Evolutionary conservation across 2,888 invertebrate species (phyloP).

Genomic region (Blastobasis adustella): DNA sequence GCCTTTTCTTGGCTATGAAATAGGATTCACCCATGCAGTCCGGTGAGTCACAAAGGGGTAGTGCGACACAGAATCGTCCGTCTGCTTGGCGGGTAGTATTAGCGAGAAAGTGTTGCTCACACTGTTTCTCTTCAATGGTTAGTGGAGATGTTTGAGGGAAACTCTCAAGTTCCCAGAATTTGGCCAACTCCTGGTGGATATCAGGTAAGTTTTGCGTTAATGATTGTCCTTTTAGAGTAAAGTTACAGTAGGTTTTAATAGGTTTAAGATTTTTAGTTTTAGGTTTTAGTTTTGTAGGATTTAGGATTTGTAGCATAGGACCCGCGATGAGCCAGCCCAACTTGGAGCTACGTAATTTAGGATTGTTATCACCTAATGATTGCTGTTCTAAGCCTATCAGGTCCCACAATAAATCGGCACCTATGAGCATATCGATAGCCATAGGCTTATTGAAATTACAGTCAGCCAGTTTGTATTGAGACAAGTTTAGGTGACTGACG

Average conservation of each 20-base stretch:
- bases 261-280: background rate
- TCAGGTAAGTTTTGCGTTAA: background rate
- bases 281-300: background rate
- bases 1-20: background rate
- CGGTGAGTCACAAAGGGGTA: slow-evolving; percentile 3
- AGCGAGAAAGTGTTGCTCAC: slow-evolving; percentile 4
- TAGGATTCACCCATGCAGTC: slow-evolving; percentile 5
- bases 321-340: background rate
- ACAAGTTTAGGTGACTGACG: background rate
- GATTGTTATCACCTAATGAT: background rate
- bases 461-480: background rate
- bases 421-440: background rate
- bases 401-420: background rate
- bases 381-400: background rate
- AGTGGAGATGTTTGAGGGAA: background rate
- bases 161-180: slow-evolving; percentile 7
- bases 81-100: slow-evolving; percentile 1
- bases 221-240: background rate
- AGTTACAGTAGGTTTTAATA: background rate
- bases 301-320: background rate
- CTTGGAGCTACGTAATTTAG: background rate
- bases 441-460: background rate
- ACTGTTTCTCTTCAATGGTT: slow-evolving; percentile 1
- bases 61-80: slow-evolving; percentile 6
- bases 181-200: background rate